Base-by-base conservation (phyloP, 2,113 vertebrate species). In the Larimichthys polyactis region DNA sequence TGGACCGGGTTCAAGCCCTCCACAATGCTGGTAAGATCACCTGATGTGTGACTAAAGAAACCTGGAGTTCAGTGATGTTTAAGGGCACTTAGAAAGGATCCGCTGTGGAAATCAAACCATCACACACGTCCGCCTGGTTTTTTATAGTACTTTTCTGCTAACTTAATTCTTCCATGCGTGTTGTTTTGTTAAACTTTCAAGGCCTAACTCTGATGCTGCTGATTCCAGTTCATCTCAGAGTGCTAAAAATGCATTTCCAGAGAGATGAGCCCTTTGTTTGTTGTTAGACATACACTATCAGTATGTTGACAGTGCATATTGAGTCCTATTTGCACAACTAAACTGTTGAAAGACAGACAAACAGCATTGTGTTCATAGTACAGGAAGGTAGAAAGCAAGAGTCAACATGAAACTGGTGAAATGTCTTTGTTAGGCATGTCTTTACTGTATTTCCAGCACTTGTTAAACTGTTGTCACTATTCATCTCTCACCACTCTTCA, bases 1-100 rank as follows among this genome's bases (percentile, higher is more conserved):
- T 99, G 94, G 97, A 98, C 83, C 95, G 98, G 78, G 98, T 99
- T 75, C 96, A 99, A 83, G 96, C 98, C 87, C 95, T 99, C 11
- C 95, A 98, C 84, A 96, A 95, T 90, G 97, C 97, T 91, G 97
- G 98, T 96, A 72, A 77, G 88, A 75, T 77, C 59, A 52, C 15
- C 44, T 64, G 16, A 43, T 11, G 6, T 20, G 43, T 9, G n/a
- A 43, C 11, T 15, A 8, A 16, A 58, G 55, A 27, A 57, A 14
- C 22, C 24, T 11, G n/a, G 52, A 11, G 52, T 22, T 55, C 36
- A 40, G 7, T 40, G 36, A 7, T 40, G 36, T 32, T 32, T 5
- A 32, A 32, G 32, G 32, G 36, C 36, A n/a, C 52, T n/a, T 9
- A 54, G 5, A 3, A 2, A 9, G 32, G 32, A 32, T 32, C 32